phyloP scores from a whole-genome alignment of 2,113 vertebrate genomes.

The Uria lomvia region DNA sequence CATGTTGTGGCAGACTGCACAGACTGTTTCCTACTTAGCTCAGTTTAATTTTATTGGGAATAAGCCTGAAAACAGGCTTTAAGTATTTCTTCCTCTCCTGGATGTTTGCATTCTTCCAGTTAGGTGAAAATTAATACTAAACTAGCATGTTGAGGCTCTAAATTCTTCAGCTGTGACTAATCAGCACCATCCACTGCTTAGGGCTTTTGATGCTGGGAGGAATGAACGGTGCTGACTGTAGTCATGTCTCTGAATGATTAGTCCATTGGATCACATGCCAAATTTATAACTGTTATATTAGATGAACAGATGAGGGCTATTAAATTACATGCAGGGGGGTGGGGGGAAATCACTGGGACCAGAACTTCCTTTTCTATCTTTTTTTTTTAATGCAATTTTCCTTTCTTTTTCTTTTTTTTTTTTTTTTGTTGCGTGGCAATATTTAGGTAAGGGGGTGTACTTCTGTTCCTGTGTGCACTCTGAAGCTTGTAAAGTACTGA shows the following conservation, averaged over 20 bases:
- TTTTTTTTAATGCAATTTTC: not conserved
- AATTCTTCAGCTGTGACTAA: conserved; percentile 18
- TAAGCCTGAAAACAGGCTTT: not conserved
- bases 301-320: conserved; percentile 10
- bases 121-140: conserved; percentile 26
- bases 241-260: not conserved
- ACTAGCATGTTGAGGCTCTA: not conserved
- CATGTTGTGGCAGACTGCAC: not conserved
- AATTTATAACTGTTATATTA: conserved; percentile 5
- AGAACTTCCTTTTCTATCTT: not conserved
- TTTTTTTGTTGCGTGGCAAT: not conserved
- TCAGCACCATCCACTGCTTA: not conserved
- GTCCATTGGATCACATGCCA: conserved; percentile 17
- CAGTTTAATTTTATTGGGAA: not conserved
- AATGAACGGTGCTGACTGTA: not conserved
- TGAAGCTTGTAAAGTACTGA: not conserved
- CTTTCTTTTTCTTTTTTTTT: not conserved
- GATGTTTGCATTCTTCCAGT: not conserved
- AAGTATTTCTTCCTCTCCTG: not conserved
- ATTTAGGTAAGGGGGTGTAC: not conserved
- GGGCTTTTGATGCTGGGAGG: not conserved
- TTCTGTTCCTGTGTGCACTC: not conserved
- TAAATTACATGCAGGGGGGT: not conserved
- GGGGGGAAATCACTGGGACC: not conserved
- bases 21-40: not conserved